A percentile compares a stretch with the other conserved stretches of the same genome.
Conservation (phyloP, 2,888 invertebrate genomes). For the Dolomedes plantarius region DNA sequence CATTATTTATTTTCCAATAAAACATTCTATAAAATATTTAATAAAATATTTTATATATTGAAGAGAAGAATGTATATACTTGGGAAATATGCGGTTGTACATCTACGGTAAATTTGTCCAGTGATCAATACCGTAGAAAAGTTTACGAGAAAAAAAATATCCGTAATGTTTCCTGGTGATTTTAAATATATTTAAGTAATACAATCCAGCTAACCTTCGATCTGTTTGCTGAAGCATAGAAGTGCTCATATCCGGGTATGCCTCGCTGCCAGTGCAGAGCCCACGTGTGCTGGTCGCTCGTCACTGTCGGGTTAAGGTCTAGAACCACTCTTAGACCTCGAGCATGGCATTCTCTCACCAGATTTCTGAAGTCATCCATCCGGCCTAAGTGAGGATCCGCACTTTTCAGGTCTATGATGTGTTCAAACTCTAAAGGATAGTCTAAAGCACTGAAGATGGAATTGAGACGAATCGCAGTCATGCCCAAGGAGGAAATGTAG, state of each 20-base stretch:
- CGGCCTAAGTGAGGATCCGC: slow-evolving; percentile 85
- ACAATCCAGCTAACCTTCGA: slow-evolving; percentile 57
- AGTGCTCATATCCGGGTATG: slow-evolving; percentile 59
- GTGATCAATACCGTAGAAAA: no score
- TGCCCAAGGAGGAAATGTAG: slow-evolving; percentile 84
- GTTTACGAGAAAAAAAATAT: no score
- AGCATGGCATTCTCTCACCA: slow-evolving; percentile 82
- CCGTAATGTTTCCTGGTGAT: no score
- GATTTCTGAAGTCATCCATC: slow-evolving; percentile 82
- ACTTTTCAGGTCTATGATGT: slow-evolving; percentile 82
- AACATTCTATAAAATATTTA: no score
- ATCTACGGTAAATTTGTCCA: no score
- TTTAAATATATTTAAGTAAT: no score
- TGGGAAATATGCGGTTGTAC: no score
- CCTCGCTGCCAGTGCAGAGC: slow-evolving; percentile 72
- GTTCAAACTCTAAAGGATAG: slow-evolving; percentile 86
- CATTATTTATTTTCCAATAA: no score
- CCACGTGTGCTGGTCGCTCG: slow-evolving; percentile 73
- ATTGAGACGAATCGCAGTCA: slow-evolving; percentile 85
- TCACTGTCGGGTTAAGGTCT: slow-evolving; percentile 80
- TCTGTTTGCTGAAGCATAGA: slow-evolving; percentile 57
- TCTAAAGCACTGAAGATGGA: slow-evolving; percentile 85
- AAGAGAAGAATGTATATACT: no score
- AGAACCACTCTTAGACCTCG: slow-evolving; percentile 86
- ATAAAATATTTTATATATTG: no score